Conservation (phyloP, 2,888 invertebrate species). For the Ennomos erosarius region DNA sequence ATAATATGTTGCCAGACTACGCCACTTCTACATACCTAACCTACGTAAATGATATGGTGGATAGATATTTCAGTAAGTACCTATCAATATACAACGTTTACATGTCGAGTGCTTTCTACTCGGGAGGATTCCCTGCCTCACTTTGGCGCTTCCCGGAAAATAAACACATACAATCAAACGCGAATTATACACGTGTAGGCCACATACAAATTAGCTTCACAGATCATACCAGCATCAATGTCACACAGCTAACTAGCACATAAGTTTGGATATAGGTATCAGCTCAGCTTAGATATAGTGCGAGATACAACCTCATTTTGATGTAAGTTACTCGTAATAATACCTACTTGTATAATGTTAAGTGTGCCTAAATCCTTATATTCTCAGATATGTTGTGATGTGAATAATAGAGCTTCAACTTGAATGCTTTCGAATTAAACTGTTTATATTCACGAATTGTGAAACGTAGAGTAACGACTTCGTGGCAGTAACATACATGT, state of each 20-base stretch:
- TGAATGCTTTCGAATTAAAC: slow-evolving; percentile 9
- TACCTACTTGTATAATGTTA: slow-evolving; percentile 7
- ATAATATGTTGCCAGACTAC: slow-evolving; percentile 6
- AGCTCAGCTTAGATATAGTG: slow-evolving; percentile 13
- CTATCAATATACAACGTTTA: slow-evolving; percentile 1
- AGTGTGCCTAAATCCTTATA: background rate
- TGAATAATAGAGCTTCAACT: slow-evolving; percentile 10
- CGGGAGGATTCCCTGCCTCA: slow-evolving; percentile 6
- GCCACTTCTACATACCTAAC: slow-evolving; percentile 3
- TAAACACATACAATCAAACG: slow-evolving; percentile 20
- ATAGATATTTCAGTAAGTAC: slow-evolving; percentile 4
- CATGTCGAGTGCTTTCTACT: background rate
- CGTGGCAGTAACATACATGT: slow-evolving; percentile 3
- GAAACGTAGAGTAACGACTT: slow-evolving; percentile 4
- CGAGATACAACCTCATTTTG: slow-evolving; percentile 20
- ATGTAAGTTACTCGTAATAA: slow-evolving; percentile 22
- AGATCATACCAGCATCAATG: slow-evolving; percentile 25
- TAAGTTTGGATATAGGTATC: slow-evolving; percentile 18
- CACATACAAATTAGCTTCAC: background rate
- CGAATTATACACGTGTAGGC: slow-evolving; percentile 23
- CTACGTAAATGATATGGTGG: slow-evolving; percentile 13
- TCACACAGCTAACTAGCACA: slow-evolving; percentile 10
- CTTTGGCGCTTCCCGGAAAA: slow-evolving; percentile 16
- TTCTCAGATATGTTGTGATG: slow-evolving; percentile 17
- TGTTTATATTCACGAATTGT: slow-evolving; percentile 6